phyloP scores from a whole-genome alignment of 2,888 invertebrate genomes.

The Blastobasis adustella region DNA sequence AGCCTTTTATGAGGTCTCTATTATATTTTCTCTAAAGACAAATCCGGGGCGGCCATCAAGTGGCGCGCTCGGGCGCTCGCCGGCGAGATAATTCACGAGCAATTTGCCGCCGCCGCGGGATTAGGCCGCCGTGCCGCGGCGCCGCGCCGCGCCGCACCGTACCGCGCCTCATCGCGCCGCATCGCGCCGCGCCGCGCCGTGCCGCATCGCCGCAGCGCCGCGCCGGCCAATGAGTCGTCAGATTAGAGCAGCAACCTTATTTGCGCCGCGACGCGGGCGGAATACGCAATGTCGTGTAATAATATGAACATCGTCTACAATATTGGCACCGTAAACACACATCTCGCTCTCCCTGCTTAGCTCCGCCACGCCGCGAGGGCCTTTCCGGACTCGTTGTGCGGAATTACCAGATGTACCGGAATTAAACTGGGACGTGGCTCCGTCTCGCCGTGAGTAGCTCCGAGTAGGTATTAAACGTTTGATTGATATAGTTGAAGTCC shows the following conservation, averaged over 20 bases:
- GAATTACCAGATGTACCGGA: too few relatives aligned
- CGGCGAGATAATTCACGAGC: slow-evolving; percentile 1
- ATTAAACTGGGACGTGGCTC: too few relatives aligned
- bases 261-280: neutral
- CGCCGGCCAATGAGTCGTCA: neutral
- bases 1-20: too few relatives aligned
- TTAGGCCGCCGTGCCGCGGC: neutral
- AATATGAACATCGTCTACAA: neutral
- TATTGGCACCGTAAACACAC: neutral
- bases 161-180: neutral
- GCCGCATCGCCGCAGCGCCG: neutral
- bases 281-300: neutral
- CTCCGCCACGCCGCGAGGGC: too few relatives aligned
- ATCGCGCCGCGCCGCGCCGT: neutral
- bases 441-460: too few relatives aligned
- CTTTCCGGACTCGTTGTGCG: too few relatives aligned
- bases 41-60: too few relatives aligned
- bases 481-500: too few relatives aligned
- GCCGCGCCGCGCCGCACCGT: neutral
- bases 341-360: neutral
- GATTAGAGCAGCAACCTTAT: neutral
- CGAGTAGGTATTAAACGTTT: too few relatives aligned
- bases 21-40: too few relatives aligned
- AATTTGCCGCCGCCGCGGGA: neutral
- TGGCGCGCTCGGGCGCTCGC: neutral